phyloP scores from a whole-genome alignment of 2,888 invertebrate species.

The Schizaphis graminum region DNA sequence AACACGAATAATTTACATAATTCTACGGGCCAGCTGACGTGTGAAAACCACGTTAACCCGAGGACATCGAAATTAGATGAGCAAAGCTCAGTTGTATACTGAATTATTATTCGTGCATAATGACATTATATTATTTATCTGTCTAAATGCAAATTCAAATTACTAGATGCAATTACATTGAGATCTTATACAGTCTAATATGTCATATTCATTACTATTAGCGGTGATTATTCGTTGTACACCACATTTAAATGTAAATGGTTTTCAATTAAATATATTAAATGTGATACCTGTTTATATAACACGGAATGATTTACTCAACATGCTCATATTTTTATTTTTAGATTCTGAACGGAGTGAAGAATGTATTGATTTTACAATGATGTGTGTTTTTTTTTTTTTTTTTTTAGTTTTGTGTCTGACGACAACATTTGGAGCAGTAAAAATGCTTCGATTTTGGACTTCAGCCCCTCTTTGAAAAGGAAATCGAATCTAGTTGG shows the following conservation, averaged over 20 bases:
- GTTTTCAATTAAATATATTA: background rate
- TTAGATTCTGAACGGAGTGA: too few species aligned
- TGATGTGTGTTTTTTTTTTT: too few species aligned
- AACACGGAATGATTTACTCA: background rate
- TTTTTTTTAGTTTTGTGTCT: too few species aligned
- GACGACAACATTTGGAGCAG: too few species aligned
- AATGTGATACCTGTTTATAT: background rate
- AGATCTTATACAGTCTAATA: background rate
- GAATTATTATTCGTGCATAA: background rate
- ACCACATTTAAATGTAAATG: background rate
- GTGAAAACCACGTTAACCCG: background rate
- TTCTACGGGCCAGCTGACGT: background rate
- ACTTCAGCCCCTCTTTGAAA: too few species aligned
- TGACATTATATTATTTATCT: background rate
- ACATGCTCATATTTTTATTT: background rate
- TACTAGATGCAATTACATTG: background rate
- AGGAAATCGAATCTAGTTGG: too few species aligned
- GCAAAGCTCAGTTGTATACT: background rate
- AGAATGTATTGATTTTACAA: too few species aligned
- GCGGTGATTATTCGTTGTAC: background rate
- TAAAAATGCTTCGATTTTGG: too few species aligned
- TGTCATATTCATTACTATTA: background rate
- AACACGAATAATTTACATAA: background rate
- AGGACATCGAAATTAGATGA: background rate
- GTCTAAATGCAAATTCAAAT: background rate